Evolutionary conservation across 2,797 vertebrate species (phyloP), one percentile per base, ranked within the genome.

Genomic region (Sebastolobus altivelis): DNA sequence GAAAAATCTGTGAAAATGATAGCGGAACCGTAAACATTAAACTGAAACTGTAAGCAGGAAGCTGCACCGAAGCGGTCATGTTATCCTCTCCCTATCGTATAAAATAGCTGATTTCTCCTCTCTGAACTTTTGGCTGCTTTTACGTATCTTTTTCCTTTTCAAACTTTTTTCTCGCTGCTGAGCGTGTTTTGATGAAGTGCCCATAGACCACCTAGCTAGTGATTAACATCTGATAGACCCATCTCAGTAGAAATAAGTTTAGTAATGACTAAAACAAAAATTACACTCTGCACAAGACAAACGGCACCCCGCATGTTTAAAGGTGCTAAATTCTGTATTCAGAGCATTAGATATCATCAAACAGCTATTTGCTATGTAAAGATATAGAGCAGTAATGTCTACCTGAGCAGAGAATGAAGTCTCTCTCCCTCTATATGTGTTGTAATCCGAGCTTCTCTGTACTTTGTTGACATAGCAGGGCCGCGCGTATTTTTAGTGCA

Each of bases 261-360:
- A 3, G 6, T 40, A 61, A 61, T 25, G 55, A 55, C 12, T n/a
- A 25, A 77, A 73, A 73, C 70, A 69, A 52, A 5, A 16, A 25
- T 4, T 8, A 31, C 37, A 37, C 37, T 37, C 9, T 2, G 8
- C 8, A 58, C 25, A 35, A n/a, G 3, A 46, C 43, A 46, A 33
- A 20, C 4, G n/a, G 14, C 40, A 16, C 13, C 13, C 1, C 14
- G 14, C 43, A 46, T 46, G 43, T 18, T 46, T 46, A 18, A 46
- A 46, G 43, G 16, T 46, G 43, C 16, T 46, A 46, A 46, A 46
- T 46, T 46, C 6, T 14, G 43, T 46, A 46, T 46, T 6, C 16
- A 46, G 43, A 46, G 43, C 43, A 46, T 46, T 46, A 46, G 18
- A 3, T 46, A 18, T 14, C 14, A 46, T 13, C 16, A 46, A 46